Evolutionary conservation across 2,113 vertebrate species (phyloP).

Genomic region (Excalfactoria chinensis): DNA sequence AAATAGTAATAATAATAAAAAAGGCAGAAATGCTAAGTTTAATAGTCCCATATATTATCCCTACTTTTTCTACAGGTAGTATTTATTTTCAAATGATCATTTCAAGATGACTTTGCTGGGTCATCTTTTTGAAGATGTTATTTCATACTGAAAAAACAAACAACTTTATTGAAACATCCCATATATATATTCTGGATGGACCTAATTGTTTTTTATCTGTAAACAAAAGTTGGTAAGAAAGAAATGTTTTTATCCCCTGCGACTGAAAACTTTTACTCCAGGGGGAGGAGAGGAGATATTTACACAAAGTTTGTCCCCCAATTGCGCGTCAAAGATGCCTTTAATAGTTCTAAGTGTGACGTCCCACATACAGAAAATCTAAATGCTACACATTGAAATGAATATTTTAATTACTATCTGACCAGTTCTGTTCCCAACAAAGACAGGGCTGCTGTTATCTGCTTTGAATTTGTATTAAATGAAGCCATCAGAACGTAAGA

Average conservation of each 20-base stretch:
- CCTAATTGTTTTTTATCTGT: background rate
- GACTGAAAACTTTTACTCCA: background rate
- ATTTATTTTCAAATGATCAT: slow-evolving; percentile 23
- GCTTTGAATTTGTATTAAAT: background rate
- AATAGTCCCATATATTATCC: background rate
- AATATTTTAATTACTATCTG: background rate
- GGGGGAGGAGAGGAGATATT: background rate
- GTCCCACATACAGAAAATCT: background rate
- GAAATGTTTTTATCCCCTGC: background rate
- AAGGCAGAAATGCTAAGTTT: background rate
- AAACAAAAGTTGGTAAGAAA: background rate
- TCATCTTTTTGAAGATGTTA: slow-evolving; percentile 38
- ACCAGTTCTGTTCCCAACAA: background rate
- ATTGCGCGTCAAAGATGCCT: background rate
- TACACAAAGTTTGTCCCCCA: background rate
- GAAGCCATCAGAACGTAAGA: background rate
- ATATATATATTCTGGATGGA: slow-evolving; percentile 30
- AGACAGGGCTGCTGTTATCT: background rate
- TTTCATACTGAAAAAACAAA: slow-evolving; percentile 48
- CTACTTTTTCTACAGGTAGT: slow-evolving; percentile 14
- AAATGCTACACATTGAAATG: slow-evolving; percentile 1
- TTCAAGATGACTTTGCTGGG: slow-evolving; percentile 6
- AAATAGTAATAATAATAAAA: background rate
- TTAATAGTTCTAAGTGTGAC: background rate
- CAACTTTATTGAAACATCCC: slow-evolving; percentile 4